These are phyloP conservation scores for Balanococcus diminutus DNA, from an alignment of 2,888 invertebrate species.

Conservation along the genomic window DNA sequence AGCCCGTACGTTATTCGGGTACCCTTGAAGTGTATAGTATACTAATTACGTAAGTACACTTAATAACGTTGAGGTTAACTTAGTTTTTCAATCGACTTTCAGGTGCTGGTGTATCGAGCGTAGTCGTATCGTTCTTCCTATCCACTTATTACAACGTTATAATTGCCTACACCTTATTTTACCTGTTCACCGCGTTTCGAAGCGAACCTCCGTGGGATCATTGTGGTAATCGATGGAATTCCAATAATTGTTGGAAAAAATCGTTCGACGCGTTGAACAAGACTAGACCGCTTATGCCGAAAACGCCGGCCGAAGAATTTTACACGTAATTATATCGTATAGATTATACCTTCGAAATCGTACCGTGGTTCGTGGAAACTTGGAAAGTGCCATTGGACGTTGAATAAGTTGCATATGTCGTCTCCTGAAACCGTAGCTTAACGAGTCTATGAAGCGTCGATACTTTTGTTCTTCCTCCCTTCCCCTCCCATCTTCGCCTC, in stretches of 20 bases:
- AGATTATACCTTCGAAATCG: background rate
- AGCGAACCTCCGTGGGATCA: conserved; percentile 87
- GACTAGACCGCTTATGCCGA: conserved; percentile 73
- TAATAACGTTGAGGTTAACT: background rate
- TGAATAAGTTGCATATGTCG: background rate
- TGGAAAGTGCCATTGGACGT: no score
- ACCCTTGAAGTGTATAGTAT: background rate
- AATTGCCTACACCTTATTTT: conserved; percentile 92
- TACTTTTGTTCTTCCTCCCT: no score
- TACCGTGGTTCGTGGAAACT: background rate
- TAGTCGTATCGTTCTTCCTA: conserved; percentile 92
- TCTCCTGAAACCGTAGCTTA: background rate
- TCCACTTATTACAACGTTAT: conserved; percentile 95
- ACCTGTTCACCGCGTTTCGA: conserved; percentile 89
- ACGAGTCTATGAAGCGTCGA: no score
- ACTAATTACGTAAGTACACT: background rate
- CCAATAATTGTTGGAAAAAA: conserved; percentile 77
- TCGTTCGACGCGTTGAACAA: conserved; percentile 60
- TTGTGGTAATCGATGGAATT: conserved; percentile 86
- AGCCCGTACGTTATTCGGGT: background rate
- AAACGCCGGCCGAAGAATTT: conserved; percentile 89
- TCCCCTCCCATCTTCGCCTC: no score
- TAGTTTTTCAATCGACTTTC: conserved; percentile 60
- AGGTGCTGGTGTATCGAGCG: conserved; percentile 93
- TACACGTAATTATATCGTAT: conserved; percentile 77